Evolutionary conservation across 2,797 vertebrate species (phyloP).

Genomic region (Jordanella pulchra): DNA sequence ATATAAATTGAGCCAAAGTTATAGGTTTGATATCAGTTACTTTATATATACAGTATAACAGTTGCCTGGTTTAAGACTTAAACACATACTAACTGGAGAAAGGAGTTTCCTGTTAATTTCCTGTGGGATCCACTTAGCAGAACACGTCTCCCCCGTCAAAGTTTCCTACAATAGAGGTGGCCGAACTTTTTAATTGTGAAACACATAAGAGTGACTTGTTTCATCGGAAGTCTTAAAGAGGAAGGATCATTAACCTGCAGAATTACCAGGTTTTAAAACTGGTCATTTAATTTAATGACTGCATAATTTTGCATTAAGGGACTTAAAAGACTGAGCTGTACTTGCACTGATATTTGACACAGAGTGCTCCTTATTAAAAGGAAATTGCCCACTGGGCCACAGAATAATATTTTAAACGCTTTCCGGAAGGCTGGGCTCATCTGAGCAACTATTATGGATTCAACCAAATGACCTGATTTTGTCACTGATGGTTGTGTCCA

Average conservation of each 20-base stretch:
- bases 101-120: constrained; percentile 17
- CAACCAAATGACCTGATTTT: constrained; percentile 66
- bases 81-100: not conserved
- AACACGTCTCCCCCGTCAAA: constrained; percentile 7
- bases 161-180: constrained; percentile 24
- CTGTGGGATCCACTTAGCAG: constrained; percentile 16
- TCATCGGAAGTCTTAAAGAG: constrained; percentile 40
- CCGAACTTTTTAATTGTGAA: constrained; percentile 44
- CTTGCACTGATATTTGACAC: constrained; percentile 48
- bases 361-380: constrained; percentile 44
- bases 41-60: not conserved
- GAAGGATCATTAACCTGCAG: constrained; percentile 48
- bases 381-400: constrained; percentile 42
- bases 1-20: too few relatives aligned
- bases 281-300: constrained; percentile 59
- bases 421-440: constrained; percentile 48
- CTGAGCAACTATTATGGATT: constrained; percentile 54
- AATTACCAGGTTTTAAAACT: constrained; percentile 53
- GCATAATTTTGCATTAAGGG: constrained; percentile 60
- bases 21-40: too few relatives aligned
- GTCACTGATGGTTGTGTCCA: constrained; percentile 31
- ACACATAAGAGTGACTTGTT: constrained; percentile 43
- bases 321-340: constrained; percentile 36
- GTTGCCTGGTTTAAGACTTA: constrained; percentile 10
- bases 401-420: constrained; percentile 48